Evolutionary conservation across 2,888 invertebrate species (phyloP), one percentile per base, ranked within the genome.

Genomic region (Leptopilina myrica): DNA sequence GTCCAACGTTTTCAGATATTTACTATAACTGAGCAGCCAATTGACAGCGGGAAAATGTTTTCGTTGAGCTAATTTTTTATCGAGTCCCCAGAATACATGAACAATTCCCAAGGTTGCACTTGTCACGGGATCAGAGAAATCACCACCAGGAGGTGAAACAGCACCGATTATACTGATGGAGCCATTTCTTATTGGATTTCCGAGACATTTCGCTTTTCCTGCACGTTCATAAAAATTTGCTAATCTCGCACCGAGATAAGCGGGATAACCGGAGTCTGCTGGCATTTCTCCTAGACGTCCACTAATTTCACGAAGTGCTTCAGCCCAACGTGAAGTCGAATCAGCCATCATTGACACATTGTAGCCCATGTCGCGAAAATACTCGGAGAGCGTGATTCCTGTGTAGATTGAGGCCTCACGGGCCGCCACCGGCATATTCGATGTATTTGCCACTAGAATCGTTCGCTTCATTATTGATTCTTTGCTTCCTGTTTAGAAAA

Each of bases 11-110:
- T 98, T 95, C 94, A 97, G 97, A 93, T 99, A 99, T 93, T 99
- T 99, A 92, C 97, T 98, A 92, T 89, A 92, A 9, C 98, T 98
- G 92, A 98, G 98, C 88, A 99, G 95, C 99, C 99, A 99, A 93
- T 99, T 99, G 93, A 99, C 97, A 85, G 98, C 98, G 80, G 99
- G 99, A 95, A 99, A 99, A 94, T 99, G 99, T 92, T 99, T 99
- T 87, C 99, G 94, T 93, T 99, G 99, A 1, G 99, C 98, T 81
- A 99, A 93, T 92, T 98, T 98, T 93, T 98, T 98, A 93, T 99
- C 98, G 90, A 99, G 93, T 62, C 98, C 98, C 99, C 99, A 99
- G 94, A 99, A 99, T 93, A 98, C 98, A 92, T 98, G 98, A 82
- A 98, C 98, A 91, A 99, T 98, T 92, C 97, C 97, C 80, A 99